Evolutionary conservation across 2,113 vertebrate species (phyloP).

Genomic region (Poecile atricapillus): DNA sequence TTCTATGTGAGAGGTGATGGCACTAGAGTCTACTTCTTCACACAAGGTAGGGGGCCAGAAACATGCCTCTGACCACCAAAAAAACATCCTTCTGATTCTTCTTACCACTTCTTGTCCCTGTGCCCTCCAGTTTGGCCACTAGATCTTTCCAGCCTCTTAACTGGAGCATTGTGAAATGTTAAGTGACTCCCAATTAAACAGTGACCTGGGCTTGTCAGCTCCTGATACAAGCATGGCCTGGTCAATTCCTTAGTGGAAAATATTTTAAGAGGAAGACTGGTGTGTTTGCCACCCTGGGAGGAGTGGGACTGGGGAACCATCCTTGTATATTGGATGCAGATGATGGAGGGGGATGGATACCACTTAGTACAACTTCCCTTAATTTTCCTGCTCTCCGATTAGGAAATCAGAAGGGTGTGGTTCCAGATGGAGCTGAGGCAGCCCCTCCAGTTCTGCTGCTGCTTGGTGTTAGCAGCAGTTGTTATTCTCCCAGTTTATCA

Average conservation of each 20-base stretch:
- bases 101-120: background rate
- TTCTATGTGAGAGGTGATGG: constrained; percentile 98
- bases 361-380: background rate
- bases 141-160: background rate
- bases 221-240: background rate
- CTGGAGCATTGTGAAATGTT: background rate
- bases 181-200: background rate
- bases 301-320: background rate
- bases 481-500: background rate
- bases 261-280: background rate
- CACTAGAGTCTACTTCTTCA: constrained; percentile 97
- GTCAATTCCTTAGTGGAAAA: background rate
- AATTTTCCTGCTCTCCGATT: background rate
- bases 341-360: background rate
- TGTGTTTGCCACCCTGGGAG: background rate
- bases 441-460: background rate
- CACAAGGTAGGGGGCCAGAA: constrained; percentile 82
- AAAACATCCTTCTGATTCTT: background rate
- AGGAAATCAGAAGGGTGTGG: background rate
- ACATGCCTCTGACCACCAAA: background rate
- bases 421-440: background rate
- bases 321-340: background rate
- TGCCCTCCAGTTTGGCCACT: background rate
- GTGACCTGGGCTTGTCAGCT: background rate
- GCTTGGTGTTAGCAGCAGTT: background rate